phyloP scores from a whole-genome alignment of 2,888 invertebrate species.

The Parasteatoda lunata region DNA sequence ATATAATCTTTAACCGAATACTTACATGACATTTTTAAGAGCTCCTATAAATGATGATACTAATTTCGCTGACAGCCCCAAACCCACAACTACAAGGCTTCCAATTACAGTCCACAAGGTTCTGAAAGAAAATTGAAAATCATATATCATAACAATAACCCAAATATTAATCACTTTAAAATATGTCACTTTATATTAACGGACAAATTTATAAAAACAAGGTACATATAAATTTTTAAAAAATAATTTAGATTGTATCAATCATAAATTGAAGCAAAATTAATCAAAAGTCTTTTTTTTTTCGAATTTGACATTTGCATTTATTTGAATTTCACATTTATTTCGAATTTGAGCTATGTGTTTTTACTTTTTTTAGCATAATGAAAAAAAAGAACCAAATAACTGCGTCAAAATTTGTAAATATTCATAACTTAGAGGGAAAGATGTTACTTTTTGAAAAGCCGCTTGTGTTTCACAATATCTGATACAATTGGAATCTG shows the following conservation, averaged over 20 bases:
- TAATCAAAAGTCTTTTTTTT: neutral
- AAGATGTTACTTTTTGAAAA: too few relatives aligned
- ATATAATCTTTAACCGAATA: constrained; percentile 70
- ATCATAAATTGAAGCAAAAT: neutral
- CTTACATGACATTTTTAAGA: constrained; percentile 86
- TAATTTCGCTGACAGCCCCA: constrained; percentile 88
- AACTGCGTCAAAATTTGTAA: too few relatives aligned
- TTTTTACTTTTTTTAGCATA: too few relatives aligned
- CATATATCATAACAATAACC: too few relatives aligned
- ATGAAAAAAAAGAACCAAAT: too few relatives aligned
- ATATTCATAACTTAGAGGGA: too few relatives aligned
- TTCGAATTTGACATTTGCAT: neutral
- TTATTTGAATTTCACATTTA: too few relatives aligned
- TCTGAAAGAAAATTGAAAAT: constrained; percentile 75
- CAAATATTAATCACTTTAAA: neutral
- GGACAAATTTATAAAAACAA: neutral
- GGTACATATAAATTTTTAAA: neutral
- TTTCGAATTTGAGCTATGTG: too few relatives aligned
- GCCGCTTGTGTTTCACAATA: too few relatives aligned
- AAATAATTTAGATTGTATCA: neutral
- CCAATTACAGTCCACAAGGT: constrained; percentile 81
- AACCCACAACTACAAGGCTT: constrained; percentile 83
- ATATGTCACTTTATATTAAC: neutral
- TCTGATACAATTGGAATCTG: too few relatives aligned
- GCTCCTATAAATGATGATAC: constrained; percentile 91